A percentile compares a stretch with the other conserved stretches of the same genome.
Conservation (phyloP, 2,888 invertebrate species). For the Ophion slaviceki region DNA sequence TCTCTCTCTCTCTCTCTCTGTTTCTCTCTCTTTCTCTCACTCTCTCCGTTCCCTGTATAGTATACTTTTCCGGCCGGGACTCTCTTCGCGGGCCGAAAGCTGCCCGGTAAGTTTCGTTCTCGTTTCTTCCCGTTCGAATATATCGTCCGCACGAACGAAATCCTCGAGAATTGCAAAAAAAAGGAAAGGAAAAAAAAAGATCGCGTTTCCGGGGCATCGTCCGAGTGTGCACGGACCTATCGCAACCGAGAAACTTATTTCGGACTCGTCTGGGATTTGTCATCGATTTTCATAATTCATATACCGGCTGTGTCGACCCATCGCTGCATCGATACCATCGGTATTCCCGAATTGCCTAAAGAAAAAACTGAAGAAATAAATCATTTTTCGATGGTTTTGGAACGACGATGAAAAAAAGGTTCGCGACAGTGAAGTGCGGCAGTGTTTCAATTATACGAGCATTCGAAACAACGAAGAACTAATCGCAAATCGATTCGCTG, state of each 20-base stretch:
- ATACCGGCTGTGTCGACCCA: not conserved
- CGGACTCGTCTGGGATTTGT: not conserved
- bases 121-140: conserved; percentile 64
- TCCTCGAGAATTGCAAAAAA: conserved; percentile 42
- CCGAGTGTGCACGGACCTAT: conserved; percentile 3
- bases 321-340: not conserved
- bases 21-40: conserved; percentile 61
- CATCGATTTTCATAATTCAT: conserved; percentile 9
- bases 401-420: not conserved
- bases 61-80: conserved; percentile 72
- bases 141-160: conserved; percentile 38
- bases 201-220: conserved; percentile 51
- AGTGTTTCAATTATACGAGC: conserved; percentile 4
- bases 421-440: conserved; percentile 9
- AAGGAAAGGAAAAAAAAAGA: conserved; percentile 19
- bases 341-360: not conserved
- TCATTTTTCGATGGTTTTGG: not conserved
- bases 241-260: conserved; percentile 6
- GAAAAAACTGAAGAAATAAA: not conserved
- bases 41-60: conserved; percentile 66
- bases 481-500: not conserved
- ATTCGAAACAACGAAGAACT: not conserved
- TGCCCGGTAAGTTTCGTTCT: conserved; percentile 75
- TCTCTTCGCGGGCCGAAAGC: conserved; percentile 71
- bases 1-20: conserved; percentile 39